Percentiles rank a stretch among this genome's conserved stretches.
Conservation (phyloP, 2,888 invertebrate species). For the Drosophila fulvimacula region DNA sequence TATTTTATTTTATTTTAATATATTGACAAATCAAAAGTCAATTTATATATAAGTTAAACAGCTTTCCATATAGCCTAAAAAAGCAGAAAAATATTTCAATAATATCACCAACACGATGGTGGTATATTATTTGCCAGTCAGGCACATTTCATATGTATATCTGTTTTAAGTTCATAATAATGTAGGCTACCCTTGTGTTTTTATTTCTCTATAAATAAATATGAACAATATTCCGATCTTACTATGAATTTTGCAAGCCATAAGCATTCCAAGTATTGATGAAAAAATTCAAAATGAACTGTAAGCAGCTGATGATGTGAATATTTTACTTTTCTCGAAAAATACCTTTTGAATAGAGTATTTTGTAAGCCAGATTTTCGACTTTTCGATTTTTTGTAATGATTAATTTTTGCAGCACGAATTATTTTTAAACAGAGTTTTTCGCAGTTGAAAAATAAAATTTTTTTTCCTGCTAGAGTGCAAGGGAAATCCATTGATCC, state of each 20-base stretch:
- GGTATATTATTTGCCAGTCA: no score
- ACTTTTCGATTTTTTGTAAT: background rate
- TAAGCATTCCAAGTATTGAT: background rate
- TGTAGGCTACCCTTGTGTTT: background rate
- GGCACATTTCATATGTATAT: no score
- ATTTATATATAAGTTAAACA: no score
- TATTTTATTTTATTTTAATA: no score
- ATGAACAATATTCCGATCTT: background rate
- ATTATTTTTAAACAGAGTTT: no score
- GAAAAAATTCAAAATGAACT: background rate
- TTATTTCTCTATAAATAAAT: background rate
- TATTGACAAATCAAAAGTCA: no score
- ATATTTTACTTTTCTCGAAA: background rate
- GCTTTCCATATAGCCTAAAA: no score
- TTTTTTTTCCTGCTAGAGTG: background rate
- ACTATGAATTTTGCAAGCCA: background rate
- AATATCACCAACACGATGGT: no score
- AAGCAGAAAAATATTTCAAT: no score
- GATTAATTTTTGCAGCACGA: background rate
- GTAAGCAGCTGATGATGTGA: background rate
- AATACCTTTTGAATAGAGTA: background rate
- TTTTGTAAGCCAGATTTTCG: background rate
- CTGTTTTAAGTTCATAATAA: background rate
- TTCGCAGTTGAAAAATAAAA: background rate
- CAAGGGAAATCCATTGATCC: constrained; percentile 32